Evolutionary conservation across 1,140 invertebrate genomes (phyloP).

Genomic region (Apocrypta bakeri): DNA sequence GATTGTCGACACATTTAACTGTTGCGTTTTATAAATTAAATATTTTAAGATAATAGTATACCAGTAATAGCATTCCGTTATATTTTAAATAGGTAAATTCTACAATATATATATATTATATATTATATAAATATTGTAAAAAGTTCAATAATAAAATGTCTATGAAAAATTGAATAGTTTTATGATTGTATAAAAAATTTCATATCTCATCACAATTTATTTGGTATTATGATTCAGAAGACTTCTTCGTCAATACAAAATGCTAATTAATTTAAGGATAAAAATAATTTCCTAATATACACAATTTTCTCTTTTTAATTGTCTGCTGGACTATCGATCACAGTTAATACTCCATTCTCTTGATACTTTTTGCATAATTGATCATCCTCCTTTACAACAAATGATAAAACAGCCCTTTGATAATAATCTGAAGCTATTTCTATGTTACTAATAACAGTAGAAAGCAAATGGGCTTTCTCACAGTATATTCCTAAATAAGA

Average conservation of each 20-base stretch:
- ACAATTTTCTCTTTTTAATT: conserved; percentile 47
- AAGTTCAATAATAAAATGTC: conserved; percentile 49
- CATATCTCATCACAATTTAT: conserved; percentile 52
- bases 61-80: conserved; percentile 35
- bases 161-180: conserved; percentile 39
- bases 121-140: conserved; percentile 47
- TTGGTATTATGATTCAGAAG: conserved; percentile 49
- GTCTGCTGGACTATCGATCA: conserved; percentile 44
- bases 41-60: conserved; percentile 26
- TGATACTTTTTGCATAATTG: conserved; percentile 61
- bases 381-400: conserved; percentile 80
- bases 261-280: conserved; percentile 49
- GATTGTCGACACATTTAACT: conserved; percentile 32
- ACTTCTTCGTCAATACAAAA: conserved; percentile 50
- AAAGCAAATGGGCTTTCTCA: conserved; percentile 90
- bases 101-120: conserved; percentile 47
- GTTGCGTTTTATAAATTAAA: conserved; percentile 32
- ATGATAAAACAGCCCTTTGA: conserved; percentile 84
- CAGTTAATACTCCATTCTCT: conserved; percentile 59
- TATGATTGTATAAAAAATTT: conserved; percentile 42
- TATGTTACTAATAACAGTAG: conserved; percentile 94
- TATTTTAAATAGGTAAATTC: conserved; percentile 44
- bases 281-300: conserved; percentile 46
- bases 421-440: conserved; percentile 90
- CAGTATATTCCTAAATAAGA: conserved; percentile 78